These are phyloP conservation scores for Ichneumon xanthorius DNA, from an alignment of 2,888 invertebrate species.

Conservation along the genomic window DNA sequence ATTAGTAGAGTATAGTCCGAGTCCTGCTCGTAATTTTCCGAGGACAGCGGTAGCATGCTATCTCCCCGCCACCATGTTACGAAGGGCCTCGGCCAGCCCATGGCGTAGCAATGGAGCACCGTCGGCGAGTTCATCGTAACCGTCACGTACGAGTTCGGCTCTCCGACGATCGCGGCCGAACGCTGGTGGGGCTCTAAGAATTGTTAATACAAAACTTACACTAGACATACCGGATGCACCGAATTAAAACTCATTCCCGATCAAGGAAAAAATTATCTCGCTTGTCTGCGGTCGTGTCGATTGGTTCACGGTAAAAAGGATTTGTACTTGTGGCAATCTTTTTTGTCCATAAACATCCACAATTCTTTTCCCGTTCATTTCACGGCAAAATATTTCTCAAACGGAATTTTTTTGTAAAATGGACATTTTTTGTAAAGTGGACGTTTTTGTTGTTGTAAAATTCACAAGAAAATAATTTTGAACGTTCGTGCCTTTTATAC, in stretches of 20 bases:
- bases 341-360: too few species aligned
- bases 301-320: neutral
- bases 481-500: too few species aligned
- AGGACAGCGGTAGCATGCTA: conserved; percentile 90
- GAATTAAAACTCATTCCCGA: conserved; percentile 32
- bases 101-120: conserved; percentile 91
- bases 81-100: conserved; percentile 92
- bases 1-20: conserved; percentile 92
- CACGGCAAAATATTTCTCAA: too few species aligned
- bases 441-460: too few species aligned
- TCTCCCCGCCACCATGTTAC: conserved; percentile 95
- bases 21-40: conserved; percentile 89
- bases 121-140: conserved; percentile 91
- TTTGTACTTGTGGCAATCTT: too few species aligned
- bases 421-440: too few species aligned
- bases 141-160: conserved; percentile 88
- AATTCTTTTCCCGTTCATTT: too few species aligned
- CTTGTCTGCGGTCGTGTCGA: too few species aligned
- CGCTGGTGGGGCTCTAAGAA: conserved; percentile 87
- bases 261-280: neutral
- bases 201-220: conserved; percentile 47
- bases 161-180: conserved; percentile 89
- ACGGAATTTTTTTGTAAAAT: too few species aligned
- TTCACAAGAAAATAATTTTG: too few species aligned
- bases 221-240: conserved; percentile 36